Evolutionary conservation across 1,140 invertebrate genomes (phyloP), one percentile per base, ranked within the genome.

Genomic region (Himalopsyche phryganea): DNA sequence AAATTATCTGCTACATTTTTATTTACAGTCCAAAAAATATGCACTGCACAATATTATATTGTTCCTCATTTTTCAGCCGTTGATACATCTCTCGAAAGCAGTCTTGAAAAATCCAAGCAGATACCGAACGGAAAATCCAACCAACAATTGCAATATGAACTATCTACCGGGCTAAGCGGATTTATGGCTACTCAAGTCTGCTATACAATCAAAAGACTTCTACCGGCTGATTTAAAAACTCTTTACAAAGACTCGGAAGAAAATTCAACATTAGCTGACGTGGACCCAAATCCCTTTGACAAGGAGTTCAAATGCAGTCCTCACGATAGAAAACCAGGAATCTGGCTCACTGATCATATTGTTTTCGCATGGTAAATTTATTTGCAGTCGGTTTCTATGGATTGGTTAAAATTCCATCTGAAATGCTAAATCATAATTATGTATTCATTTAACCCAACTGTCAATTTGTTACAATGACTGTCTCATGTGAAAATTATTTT

Each of bases 181-280:
- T 94, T 90, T 66, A 89, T 95, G 77, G 83, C 84, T 28, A 83
- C 82, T 17, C 85, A 88, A 68, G 79, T 93, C 1, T 79, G 83
- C n/a, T 96, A 96, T 69, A 86, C 90, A 2, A 77, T 96, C 1
- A 88, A 89, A 65, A 78, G 94, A 40, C 74, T 98, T 11, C 70
- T 97, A 51, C 83, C 91, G 0, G 94, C 92, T 1, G 93, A 97
- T 78, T 73, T 92, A 10, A 94, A 95, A 48, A 76, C 80, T 9
- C 68, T 94, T 2, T 92, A 92, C 67, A 58, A 20, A 28, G 66
- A 61, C 6, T 72, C 69, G n/a, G 66, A 67, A 6, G 69, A 73
- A 19, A 17, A 57, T 33, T 20, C 15, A 9, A 41, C 46, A 14
- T 60, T 57, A 44, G 57, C 69, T 3, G 66, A 59, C 49, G 65